Base-by-base conservation (phyloP, 1,140 invertebrate genomes). In the Meteorus sp. region DNA sequence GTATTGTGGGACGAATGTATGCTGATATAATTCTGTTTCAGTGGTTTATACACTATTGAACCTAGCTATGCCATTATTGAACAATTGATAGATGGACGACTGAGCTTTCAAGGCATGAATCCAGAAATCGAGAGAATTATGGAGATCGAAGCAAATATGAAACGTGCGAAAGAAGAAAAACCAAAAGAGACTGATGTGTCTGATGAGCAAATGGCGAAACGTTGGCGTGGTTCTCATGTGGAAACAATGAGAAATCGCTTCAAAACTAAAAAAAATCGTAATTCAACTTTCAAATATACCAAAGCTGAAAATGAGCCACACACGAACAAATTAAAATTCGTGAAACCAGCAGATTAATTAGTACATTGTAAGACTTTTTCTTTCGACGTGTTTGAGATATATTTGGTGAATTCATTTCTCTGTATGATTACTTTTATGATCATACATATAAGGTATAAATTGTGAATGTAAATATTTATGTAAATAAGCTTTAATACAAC, bases 31-130 rank as follows among this genome's bases (percentile, higher is more conserved):
- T 65, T 56, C 50, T 59, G 25, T 65, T 79, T 56, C 61, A 87
- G 84, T 23, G 88, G 86, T 7, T 86, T 87, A 70, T 92, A 83
- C 66, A 81, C 91, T 20, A 83, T 89, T 31, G 89, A 94, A 79
- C 83, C 86, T 1, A 94, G 92, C 76, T 91, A 87, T 73, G 77
- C 85, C 7, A 84, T 84, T 54, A 92, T 90, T 70, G 89, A 91
- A 71, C 80, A 87, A 60, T 79, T 95, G 7, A 80, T 86, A 9
- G 90, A 90, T 70, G 93, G 93, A 4, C 81, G 93, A 65, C 77
- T 93, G 41, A 95, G 93, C 58, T 96, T 87, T 75, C 86, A 88
- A 65, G 93, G 93, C 8, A 93, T 92, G 84, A 96, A 96, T 80
- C 90, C 90, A 33, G 90, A 91, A 77, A 85, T 95, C 61, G 93